phyloP scores from a whole-genome alignment of 1,140 invertebrate genomes.

The Pectinophora gossypiella region DNA sequence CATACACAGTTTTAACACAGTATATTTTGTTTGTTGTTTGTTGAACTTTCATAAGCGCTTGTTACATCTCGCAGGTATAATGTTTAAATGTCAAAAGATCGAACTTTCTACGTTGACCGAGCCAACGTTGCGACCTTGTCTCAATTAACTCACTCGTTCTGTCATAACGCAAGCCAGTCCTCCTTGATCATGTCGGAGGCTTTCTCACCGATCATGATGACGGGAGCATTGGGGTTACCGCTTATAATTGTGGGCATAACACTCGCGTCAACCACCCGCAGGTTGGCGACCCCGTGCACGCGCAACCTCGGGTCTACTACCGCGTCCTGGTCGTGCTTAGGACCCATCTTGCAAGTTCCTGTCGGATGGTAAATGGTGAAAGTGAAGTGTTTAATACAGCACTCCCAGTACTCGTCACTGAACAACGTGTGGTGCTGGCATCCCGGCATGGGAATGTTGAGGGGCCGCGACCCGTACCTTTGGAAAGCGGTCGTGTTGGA shows the following conservation, averaged over 20 bases:
- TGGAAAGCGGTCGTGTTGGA: constrained; percentile 88
- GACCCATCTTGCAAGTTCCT: constrained; percentile 92
- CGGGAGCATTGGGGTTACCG: constrained; percentile 87
- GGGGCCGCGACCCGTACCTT: constrained; percentile 85
- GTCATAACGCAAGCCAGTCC: constrained; percentile 79
- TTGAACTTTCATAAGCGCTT: background rate
- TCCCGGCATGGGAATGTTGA: constrained; percentile 87
- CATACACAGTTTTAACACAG: background rate
- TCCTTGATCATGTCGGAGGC: constrained; percentile 88
- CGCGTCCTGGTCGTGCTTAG: constrained; percentile 81
- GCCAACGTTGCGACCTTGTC: background rate
- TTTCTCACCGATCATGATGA: constrained; percentile 89
- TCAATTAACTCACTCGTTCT: constrained; percentile 9
- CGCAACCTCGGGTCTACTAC: constrained; percentile 88
- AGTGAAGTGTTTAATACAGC: constrained; percentile 86
- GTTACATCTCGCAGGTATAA: too few relatives aligned
- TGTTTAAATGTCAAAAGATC: background rate
- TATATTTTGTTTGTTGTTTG: background rate
- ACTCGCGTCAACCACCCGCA: constrained; percentile 86
- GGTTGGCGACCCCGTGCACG: constrained; percentile 83
- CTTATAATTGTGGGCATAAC: constrained; percentile 89
- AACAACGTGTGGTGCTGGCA: constrained; percentile 84
- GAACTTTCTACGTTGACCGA: background rate
- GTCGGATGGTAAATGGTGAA: constrained; percentile 92
- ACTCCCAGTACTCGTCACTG: constrained; percentile 92